Conservation (phyloP, 2,797 vertebrate genomes). For the Enteromius unitaeniatus region DNA sequence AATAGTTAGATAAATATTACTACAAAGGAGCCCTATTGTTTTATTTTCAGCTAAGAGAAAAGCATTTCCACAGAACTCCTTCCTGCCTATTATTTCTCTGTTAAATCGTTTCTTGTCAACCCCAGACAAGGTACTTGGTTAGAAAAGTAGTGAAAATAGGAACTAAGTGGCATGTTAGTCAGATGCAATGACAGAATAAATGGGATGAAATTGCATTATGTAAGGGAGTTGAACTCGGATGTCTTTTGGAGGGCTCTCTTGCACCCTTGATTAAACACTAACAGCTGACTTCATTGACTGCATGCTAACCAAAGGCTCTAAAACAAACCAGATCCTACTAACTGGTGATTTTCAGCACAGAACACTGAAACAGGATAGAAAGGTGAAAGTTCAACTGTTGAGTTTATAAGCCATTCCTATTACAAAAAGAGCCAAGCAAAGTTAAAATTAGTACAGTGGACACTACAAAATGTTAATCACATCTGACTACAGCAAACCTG, state of each 20-base stretch:
- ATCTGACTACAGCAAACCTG: neutral
- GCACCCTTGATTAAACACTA: constrained; percentile 68
- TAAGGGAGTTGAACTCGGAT: constrained; percentile 58
- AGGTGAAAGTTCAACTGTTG: neutral
- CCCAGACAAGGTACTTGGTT: constrained; percentile 58
- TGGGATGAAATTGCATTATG: constrained; percentile 65
- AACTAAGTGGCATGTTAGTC: constrained; percentile 66
- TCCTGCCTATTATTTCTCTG: constrained; percentile 65
- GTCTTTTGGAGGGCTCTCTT: constrained; percentile 68
- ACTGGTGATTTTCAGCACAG: neutral
- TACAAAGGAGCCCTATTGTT: constrained; percentile 1
- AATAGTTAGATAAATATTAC: neutral
- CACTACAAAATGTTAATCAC: neutral
- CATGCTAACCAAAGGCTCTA: constrained; percentile 26
- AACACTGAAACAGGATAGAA: neutral
- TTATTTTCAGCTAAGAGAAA: constrained; percentile 20
- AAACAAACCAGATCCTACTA: constrained; percentile 17
- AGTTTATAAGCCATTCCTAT: constrained; percentile 9
- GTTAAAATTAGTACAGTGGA: neutral
- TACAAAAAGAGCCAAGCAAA: neutral
- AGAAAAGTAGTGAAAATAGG: constrained; percentile 55
- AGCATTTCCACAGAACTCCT: constrained; percentile 16
- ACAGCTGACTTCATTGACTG: constrained; percentile 60
- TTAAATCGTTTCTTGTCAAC: constrained; percentile 68
- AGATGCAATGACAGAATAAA: constrained; percentile 69